Evolutionary conservation across 1,140 invertebrate genomes (phyloP).

Genomic region (Andrena cerasifolii): DNA sequence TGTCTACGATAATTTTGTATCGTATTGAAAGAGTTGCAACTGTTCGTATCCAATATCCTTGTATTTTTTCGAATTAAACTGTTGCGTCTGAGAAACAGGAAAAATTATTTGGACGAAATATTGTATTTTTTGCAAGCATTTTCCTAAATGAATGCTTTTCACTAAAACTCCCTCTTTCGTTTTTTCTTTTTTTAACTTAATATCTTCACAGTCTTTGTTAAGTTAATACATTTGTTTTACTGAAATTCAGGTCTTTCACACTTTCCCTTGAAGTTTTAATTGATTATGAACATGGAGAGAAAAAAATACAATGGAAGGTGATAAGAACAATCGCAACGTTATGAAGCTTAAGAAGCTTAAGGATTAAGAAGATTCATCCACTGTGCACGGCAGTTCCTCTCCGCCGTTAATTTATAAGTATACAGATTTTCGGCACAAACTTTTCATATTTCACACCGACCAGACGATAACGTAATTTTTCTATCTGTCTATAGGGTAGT

Average conservation of each 20-base stretch:
- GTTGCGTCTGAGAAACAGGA: not conserved
- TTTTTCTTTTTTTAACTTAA: too few species aligned
- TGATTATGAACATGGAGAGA: not conserved
- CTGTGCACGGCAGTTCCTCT: constrained; percentile 29
- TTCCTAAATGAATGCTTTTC: too few species aligned
- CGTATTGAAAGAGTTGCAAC: not conserved
- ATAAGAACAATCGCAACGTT: not conserved
- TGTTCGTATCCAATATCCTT: constrained; percentile 1
- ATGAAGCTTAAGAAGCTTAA: not conserved
- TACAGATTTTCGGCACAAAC: not conserved
- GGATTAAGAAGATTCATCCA: constrained; percentile 12
- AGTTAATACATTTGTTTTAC: too few species aligned
- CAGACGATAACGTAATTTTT: constrained; percentile 19
- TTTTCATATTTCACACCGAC: constrained; percentile 8
- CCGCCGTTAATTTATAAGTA: constrained; percentile 36
- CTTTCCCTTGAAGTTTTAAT: not conserved
- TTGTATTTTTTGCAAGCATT: too few species aligned
- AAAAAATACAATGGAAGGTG: not conserved
- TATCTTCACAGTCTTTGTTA: too few species aligned
- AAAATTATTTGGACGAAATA: too few species aligned
- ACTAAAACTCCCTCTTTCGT: too few species aligned
- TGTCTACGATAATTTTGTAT: not conserved
- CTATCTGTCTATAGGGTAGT: not conserved
- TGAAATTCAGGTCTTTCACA: not conserved
- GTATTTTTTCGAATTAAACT: not conserved